Evolutionary conservation across 1,140 invertebrate genomes (phyloP), one percentile per base, ranked within the genome.

Genomic region (Coboldia fuscipes): DNA sequence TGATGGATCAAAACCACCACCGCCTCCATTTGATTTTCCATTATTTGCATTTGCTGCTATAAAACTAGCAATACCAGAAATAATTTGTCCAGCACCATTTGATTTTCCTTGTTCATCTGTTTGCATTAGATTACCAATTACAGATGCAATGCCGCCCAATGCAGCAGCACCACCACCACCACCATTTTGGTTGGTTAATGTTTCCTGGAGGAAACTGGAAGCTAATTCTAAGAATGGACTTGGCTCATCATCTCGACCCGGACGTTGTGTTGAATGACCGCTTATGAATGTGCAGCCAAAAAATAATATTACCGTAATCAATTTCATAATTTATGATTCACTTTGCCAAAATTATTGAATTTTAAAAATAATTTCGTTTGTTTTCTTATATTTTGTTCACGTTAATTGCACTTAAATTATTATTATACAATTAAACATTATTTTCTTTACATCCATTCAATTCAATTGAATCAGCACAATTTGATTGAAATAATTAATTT

Each of bases 61-160:
- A 18, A 60, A 37, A 28, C 51, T 52, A 20, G 55, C 56, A 15
- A 60, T 24, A 9, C 58, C 57, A 12, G 59, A 56, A 1, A 61
- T 29, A 18, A 61, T 50, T 41, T 60, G 50, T 40, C 50, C 47
- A 15, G 52, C 47, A n/a, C 48, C 50, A 42, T 45, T 37, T 40
- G 34, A 35, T 35, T 35, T 35, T 17, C 40, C 15, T 41, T 38
- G 4, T 20, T 55, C 58, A 24, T 62, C 63, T 18, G 65, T 61
- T 40, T 69, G 63, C 61, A 71, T 62, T 5, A 71, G 50, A 20
- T 42, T 59, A 4, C 62, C 61, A n/a, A 70, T 42, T 0, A 69
- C 48, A 0, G 51, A 51, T 5, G 52, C 52, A 22, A 55, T 43
- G 15, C 51, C 47, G 9, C 48, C 50, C 14, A 54, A 23, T 5